Evolutionary conservation across 2,888 invertebrate genomes (phyloP).

Genomic region (Leptinotarsa tumamoca): DNA sequence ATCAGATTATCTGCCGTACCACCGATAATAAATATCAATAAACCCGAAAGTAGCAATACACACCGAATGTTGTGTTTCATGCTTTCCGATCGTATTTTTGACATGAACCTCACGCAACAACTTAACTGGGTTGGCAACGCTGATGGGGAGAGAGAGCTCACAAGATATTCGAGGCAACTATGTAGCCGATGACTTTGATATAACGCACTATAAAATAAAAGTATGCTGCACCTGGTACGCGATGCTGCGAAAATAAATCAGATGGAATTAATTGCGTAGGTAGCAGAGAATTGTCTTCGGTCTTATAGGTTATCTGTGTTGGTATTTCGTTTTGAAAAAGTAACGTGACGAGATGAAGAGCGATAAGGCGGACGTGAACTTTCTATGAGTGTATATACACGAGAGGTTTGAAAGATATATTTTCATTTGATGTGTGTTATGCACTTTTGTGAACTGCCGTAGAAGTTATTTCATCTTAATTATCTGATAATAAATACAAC

Average conservation of each 20-base stretch:
- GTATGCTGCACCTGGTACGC: slow-evolving; percentile 29
- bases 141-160: not conserved
- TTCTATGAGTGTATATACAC: not conserved
- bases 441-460: not conserved
- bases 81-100: too few species aligned
- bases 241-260: slow-evolving; percentile 27
- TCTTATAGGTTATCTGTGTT: slow-evolving; percentile 13
- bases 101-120: too few species aligned
- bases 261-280: slow-evolving; percentile 29
- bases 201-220: slow-evolving; percentile 26
- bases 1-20: too few species aligned
- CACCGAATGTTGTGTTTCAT: too few species aligned
- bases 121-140: not conserved
- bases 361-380: not conserved
- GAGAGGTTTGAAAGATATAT: too few species aligned
- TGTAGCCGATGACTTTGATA: slow-evolving; percentile 27
- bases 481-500: too few species aligned
- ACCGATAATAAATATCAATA: too few species aligned
- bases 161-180: not conserved
- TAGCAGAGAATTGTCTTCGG: slow-evolving; percentile 20
- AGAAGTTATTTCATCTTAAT: too few species aligned
- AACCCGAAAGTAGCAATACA: too few species aligned
- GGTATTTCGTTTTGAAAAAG: slow-evolving; percentile 13
- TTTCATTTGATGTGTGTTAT: not conserved
- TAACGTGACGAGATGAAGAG: not conserved